Evolutionary conservation across 2,797 vertebrate species (phyloP).

Genomic region (Coranthus polyacanthus): DNA sequence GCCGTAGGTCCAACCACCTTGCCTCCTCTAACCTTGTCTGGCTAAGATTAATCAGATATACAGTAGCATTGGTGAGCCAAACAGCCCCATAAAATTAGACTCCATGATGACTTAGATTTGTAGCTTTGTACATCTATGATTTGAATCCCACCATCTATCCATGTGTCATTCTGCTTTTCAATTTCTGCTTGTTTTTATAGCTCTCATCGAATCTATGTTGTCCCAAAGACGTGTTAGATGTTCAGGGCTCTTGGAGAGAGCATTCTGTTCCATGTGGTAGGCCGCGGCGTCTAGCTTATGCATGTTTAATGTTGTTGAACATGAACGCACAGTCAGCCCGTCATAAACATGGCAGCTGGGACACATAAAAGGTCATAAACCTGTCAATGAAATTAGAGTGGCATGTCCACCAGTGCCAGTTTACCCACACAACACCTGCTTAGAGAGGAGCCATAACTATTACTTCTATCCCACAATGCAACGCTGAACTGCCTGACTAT

Average conservation of each 20-base stretch:
- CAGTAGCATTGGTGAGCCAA: constrained; percentile 29
- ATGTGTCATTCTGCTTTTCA: constrained; percentile 55
- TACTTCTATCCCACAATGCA: constrained; percentile 53
- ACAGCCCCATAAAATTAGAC: constrained; percentile 61
- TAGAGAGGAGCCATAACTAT: constrained; percentile 49
- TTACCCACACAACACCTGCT: constrained; percentile 84
- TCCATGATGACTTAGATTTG: constrained; percentile 59
- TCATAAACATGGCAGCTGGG: constrained; percentile 84
- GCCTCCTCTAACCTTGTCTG: constrained; percentile 63
- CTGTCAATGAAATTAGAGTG: constrained; percentile 84
- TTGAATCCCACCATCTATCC: constrained; percentile 50
- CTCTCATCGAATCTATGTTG: constrained; percentile 45
- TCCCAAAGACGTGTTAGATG: constrained; percentile 52
- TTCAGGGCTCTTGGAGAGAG: constrained; percentile 54
- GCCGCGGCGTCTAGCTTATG: constrained; percentile 76
- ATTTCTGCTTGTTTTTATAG: constrained; percentile 62
- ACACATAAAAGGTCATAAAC: constrained; percentile 84
- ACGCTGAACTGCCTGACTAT: constrained; percentile 18
- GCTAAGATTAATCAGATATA: constrained; percentile 59
- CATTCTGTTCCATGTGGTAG: constrained; percentile 64
- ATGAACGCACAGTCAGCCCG: constrained; percentile 83
- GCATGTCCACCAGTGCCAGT: constrained; percentile 81
- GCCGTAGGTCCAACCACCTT: constrained; percentile 56
- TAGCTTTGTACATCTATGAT: constrained; percentile 54
- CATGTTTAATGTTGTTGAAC: constrained; percentile 87